phyloP scores from a whole-genome alignment of 2,888 invertebrate genomes.

The Thereva unica region DNA sequence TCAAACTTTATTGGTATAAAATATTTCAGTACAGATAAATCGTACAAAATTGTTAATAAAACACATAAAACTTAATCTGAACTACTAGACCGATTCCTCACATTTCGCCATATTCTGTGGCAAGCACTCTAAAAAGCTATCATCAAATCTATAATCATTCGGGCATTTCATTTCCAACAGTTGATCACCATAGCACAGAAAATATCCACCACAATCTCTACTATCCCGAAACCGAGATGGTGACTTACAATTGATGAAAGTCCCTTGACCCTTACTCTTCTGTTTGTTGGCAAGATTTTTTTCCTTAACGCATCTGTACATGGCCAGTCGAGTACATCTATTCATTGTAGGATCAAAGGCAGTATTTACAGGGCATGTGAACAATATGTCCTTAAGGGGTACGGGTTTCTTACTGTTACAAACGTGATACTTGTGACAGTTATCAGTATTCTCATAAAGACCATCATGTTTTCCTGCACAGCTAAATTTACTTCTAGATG shows the following conservation, averaged over 20 bases:
- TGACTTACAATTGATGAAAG: constrained; percentile 29
- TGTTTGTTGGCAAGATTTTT: neutral
- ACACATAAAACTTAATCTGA: neutral
- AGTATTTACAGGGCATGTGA: constrained; percentile 40
- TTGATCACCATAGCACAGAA: constrained; percentile 43
- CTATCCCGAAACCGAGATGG: constrained; percentile 43
- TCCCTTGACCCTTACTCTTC: neutral
- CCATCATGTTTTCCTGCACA: constrained; percentile 31
- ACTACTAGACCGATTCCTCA: constrained; percentile 9
- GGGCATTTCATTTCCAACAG: constrained; percentile 44
- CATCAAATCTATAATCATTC: constrained; percentile 44
- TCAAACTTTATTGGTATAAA: too few relatives aligned
- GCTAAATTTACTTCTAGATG: neutral
- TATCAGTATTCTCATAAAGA: constrained; percentile 41
- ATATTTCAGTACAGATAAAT: too few relatives aligned
- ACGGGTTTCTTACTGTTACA: constrained; percentile 40
- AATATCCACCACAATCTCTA: constrained; percentile 42
- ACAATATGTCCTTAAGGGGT: constrained; percentile 41
- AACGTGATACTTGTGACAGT: constrained; percentile 43
- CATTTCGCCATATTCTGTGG: constrained; percentile 43
- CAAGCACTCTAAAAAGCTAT: constrained; percentile 42
- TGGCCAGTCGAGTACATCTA: constrained; percentile 40
- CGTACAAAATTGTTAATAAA: too few relatives aligned
- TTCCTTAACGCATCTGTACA: constrained; percentile 34
- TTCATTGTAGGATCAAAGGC: constrained; percentile 39